These are phyloP conservation scores for Ganaspis sp. DNA, from an alignment of 1,140 invertebrate genomes.

Conservation along the genomic window DNA sequence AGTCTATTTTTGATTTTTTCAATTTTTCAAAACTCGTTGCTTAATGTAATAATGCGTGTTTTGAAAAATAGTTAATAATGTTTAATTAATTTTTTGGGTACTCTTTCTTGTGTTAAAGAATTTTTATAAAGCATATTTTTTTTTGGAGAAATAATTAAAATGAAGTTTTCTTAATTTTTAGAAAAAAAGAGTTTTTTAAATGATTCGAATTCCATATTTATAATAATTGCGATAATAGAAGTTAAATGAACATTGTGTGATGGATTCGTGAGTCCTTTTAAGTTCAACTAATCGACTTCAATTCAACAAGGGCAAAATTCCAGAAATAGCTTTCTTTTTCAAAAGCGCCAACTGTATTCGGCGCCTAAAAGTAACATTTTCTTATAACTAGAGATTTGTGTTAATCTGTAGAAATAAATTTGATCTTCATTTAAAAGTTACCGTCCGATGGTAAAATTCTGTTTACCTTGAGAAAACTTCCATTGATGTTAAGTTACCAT, in stretches of 20 bases:
- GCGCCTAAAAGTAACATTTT: background rate
- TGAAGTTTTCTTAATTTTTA: too few species aligned
- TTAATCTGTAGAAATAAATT: too few species aligned
- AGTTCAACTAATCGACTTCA: constrained; percentile 2
- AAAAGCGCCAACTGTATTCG: constrained; percentile 11
- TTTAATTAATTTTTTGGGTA: background rate
- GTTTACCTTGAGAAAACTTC: too few species aligned
- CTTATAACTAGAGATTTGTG: too few species aligned
- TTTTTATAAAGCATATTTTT: background rate
- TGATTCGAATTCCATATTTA: background rate
- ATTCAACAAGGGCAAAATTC: background rate
- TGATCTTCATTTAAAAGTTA: too few species aligned
- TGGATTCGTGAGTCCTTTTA: background rate
- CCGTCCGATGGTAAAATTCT: background rate
- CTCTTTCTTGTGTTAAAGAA: background rate
- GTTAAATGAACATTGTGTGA: background rate
- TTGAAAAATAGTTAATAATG: too few species aligned
- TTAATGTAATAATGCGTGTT: too few species aligned
- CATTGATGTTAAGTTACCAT: background rate
- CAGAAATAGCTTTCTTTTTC: constrained; percentile 8
- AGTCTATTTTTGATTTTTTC: background rate
- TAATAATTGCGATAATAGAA: background rate
- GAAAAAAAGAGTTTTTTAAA: too few species aligned
- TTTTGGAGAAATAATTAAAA: background rate
- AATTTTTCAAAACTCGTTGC: background rate